Percentiles rank a stretch among this genome's conserved stretches.
Conservation (phyloP, 2,113 vertebrate genomes). For the Cavia porcellus region DNA sequence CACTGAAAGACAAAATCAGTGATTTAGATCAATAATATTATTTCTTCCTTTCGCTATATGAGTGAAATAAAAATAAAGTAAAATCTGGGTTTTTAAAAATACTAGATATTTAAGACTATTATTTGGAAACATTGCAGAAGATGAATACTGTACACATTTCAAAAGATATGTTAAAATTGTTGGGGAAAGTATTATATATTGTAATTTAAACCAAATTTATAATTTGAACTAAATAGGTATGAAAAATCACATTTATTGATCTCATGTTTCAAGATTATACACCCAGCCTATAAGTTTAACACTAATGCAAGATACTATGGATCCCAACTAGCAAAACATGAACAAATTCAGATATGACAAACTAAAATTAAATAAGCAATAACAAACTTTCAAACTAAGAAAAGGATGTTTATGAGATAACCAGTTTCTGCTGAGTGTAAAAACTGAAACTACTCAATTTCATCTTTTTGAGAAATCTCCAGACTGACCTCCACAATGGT, state of each 20-base stretch:
- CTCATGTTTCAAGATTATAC: not conserved
- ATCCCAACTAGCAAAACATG: not conserved
- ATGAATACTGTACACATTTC: not conserved
- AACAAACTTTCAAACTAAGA: not conserved
- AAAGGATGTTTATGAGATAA: not conserved
- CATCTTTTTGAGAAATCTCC: too few species aligned
- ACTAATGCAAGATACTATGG: not conserved
- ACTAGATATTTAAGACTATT: not conserved
- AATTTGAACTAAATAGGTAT: not conserved
- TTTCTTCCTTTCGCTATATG: not conserved
- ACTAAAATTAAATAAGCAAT: not conserved
- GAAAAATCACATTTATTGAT: not conserved
- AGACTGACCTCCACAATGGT: too few species aligned
- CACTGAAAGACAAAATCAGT: not conserved
- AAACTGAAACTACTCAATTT: too few species aligned
- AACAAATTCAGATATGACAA: not conserved
- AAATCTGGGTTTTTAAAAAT: not conserved
- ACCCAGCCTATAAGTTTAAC: not conserved
- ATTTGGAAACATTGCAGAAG: not conserved
- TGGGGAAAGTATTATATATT: not conserved
- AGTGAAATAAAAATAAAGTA: not conserved
- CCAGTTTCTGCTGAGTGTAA: not conserved
- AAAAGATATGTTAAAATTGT: not conserved
- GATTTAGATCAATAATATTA: not conserved
- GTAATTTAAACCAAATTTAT: constrained; percentile 18